Conservation (phyloP, 2,113 vertebrate genomes). For the Odontesthes bonariensis region DNA sequence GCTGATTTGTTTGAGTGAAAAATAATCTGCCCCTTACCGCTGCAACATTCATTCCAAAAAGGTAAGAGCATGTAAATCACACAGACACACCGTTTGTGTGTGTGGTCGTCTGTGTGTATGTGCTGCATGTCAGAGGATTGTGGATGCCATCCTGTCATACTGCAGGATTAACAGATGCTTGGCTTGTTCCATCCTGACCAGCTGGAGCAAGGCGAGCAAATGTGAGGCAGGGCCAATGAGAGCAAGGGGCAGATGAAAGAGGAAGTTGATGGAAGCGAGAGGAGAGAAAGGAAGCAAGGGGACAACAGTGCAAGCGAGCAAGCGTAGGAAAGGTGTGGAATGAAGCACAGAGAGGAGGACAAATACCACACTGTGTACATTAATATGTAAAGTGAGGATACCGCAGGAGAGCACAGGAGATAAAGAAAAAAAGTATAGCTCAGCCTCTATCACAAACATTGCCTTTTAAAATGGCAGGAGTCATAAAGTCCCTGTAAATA, state of each 20-base stretch:
- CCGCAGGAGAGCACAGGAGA: slow-evolving; percentile 10
- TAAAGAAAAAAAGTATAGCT: slow-evolving; percentile 6
- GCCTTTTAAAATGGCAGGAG: neutral
- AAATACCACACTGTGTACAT: slow-evolving; percentile 35
- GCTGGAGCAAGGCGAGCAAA: slow-evolving; percentile 51
- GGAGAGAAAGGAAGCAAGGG: neutral
- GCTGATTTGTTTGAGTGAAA: slow-evolving; percentile 49
- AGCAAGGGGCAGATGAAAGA: neutral
- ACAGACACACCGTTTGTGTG: slow-evolving; percentile 16
- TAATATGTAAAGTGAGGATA: slow-evolving; percentile 31
- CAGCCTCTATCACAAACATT: too few relatives aligned
- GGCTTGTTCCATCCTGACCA: slow-evolving; percentile 61
- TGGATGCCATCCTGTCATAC: slow-evolving; percentile 52
- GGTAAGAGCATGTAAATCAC: slow-evolving; percentile 23
- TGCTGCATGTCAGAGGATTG: slow-evolving; percentile 45
- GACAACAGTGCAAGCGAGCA: slow-evolving; percentile 13
- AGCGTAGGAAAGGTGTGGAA: slow-evolving; percentile 52
- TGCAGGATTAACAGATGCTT: slow-evolving; percentile 62
- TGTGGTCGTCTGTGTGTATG: slow-evolving; percentile 20
- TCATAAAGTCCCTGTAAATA: slow-evolving; percentile 35
- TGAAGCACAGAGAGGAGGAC: slow-evolving; percentile 28
- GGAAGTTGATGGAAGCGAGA: neutral
- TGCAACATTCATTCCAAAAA: slow-evolving; percentile 35
- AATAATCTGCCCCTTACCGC: slow-evolving; percentile 50
- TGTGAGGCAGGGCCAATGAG: slow-evolving; percentile 5